Percentiles rank a stretch among this genome's conserved stretches.
These are phyloP conservation scores for Tragelaphus strepsiceros DNA, from an alignment of 2,113 vertebrate genomes.

Conservation along the genomic window DNA sequence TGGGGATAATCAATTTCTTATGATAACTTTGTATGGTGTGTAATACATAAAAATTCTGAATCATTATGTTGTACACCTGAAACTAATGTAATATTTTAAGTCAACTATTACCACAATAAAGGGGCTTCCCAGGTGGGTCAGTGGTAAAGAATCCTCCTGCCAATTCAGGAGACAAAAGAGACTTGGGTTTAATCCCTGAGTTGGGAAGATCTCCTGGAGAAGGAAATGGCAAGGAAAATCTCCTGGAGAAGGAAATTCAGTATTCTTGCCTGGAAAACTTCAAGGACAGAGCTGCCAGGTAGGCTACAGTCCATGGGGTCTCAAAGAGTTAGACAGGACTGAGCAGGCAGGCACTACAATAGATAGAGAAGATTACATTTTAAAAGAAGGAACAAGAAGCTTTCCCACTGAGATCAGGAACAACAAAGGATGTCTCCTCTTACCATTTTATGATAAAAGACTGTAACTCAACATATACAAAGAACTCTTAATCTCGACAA, in stretches of 20 bases:
- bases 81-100: neutral
- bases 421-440: neutral
- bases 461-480: neutral
- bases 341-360: neutral
- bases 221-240: neutral
- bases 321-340: neutral
- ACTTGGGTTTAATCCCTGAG: neutral
- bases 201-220: neutral
- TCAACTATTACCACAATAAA: neutral
- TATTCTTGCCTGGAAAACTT: neutral
- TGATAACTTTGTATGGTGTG: neutral
- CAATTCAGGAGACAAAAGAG: neutral
- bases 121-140: neutral
- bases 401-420: neutral
- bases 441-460: neutral
- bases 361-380: neutral
- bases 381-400: neutral
- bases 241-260: neutral
- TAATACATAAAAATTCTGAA: neutral
- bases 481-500: neutral
- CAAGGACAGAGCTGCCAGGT: neutral
- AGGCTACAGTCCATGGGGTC: neutral
- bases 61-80: neutral
- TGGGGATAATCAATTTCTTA: neutral
- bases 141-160: neutral